Evolutionary conservation across 2,888 invertebrate species (phyloP), one percentile per base, ranked within the genome.

Genomic region (Strigamia transsilvanica): DNA sequence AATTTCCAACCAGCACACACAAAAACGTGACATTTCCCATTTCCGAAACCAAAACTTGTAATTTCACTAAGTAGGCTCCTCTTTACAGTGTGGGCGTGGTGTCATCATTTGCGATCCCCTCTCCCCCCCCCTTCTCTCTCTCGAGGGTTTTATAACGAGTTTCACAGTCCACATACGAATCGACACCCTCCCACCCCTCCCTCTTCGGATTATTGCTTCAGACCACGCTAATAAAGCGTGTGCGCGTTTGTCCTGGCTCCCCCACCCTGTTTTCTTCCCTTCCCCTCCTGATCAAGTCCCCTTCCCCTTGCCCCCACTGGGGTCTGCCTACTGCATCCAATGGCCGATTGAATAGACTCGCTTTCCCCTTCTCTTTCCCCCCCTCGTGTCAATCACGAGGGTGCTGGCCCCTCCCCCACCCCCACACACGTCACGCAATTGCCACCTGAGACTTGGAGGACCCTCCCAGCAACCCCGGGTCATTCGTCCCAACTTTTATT

Each of bases 211-310:
- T 73, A 73, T 73, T 73, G 73, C 73, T 73, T 27, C 73, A 73
- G 73, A 73, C 73, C 73, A 73, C 73, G 73, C 73, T 73, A 73
- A 73, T 73, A 73, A 73, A 73, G 73, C 73, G 73, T 73, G 73
- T 73, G 73, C 73, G 73, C 73, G 27, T 32, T 73, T 73, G 73
- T 73, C 32, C 73, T 6, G 5, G 2, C 73, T 27, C 73, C 32
- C 56, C 73, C 32, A 73, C 73, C 73, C 73, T 32, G 73, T 32
- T 73, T 73, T 73, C 73, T 73, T 32, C 73, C 73, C 61, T 66
- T 23, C 21, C 61, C 61, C 61, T 66, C 21, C 38, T 23, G 21
- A n/a, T 12, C 18, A 66, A 18, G 61, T 23, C 61, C 61, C 61
- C 61, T 66, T 21, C 61, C 21, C 73, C 73, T 32, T 7, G 18